Evolutionary conservation across 23 tunicate genomes (phyloP), one percentile per base, ranked within the genome.

Genomic region (Clavelina lepadiformis): DNA sequence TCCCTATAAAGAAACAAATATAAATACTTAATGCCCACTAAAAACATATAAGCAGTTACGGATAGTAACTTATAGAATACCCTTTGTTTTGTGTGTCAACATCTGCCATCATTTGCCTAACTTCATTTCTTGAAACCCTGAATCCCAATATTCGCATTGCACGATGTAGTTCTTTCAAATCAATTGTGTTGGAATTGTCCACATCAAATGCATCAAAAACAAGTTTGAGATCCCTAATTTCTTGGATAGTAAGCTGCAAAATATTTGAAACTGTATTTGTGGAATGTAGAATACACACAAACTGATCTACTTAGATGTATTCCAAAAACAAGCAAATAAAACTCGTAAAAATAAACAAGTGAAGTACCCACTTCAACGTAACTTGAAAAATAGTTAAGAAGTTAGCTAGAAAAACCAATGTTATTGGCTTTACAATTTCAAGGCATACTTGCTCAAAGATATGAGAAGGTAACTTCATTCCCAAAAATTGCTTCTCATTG

Each of bases 131-230:
- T 20, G 72, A 45, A 21, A 80, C 82, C 15, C 78, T 67, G 62
- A 88, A 79, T 33, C 96, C 96, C 22, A 88, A 71, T n/a, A 88
- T 74, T 68, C 80, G 74, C 86, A 88, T 88, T 6, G 87, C 86
- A 59, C 86, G 60, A 44, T 74, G 76, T 30, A 88, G 68, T 64
- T 88, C 96, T 57, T 88, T 88, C 19, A 88, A 32, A 56, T 88
- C 87, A 6, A 88, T 79, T 29, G 86, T 79, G 58, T 67, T 68
- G 24, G 86, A 80, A 30, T 62, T 79, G 47, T 88, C 96, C 44
- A 88, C 22, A 68, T 88, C 96, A 88, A 88, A 88, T 4, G 81
- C 86, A 61, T 88, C 96, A 56, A 88, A 88, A 35, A 88, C 96
- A 28, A 74, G 82, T 74, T 88, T 88, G 1, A 88, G 56, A 60